Base-by-base conservation (phyloP, 2,888 invertebrate genomes). In the Thymelicus lineola region DNA sequence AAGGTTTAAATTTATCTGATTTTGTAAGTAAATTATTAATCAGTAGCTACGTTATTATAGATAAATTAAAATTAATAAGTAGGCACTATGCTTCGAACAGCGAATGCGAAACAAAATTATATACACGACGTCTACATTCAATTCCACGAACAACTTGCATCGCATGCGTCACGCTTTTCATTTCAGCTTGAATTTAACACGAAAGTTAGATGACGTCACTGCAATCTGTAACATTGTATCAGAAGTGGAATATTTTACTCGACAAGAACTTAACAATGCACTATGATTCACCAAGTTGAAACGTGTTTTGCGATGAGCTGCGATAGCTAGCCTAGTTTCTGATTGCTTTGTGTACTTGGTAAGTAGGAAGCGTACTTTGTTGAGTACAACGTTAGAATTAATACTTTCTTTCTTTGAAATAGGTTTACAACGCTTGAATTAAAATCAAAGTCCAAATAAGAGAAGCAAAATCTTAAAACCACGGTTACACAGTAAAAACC, bases 241-340 rank as follows among this genome's bases (percentile, higher is more conserved):
- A 50, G 42, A 59, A 66, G 60, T 59, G 66, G 66, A 66, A 66
- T 66, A 59, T 66, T 66, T 66, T 66, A 38, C 46, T 59, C 36
- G 46, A 15, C 28, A 15, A 46, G 58, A 59, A 66, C 64, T 55
- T 45, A 42, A 53, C 63, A 63, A 63, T 53, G 42, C 42, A 14
- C 17, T 42, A 12, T 50, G 15, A 15, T 20, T 35, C 38, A 53
- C 38, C 9, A 38, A 36, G 53, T 53, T 63, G 45, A 46, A 63
- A 63, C 53, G 10, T 20, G 63, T 63, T 63, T 53, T 53, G 59
- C 53, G 53, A 53, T 53, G 53, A 53, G 53, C 53, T 12, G 20
- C 20, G 53, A 53, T 53, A 53, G 20, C 53, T 53, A 53, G 20
- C 53, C 53, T 20, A 53, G 53, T 53, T 53, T 53, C 20, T 53